Evolutionary conservation across 1,140 invertebrate genomes (phyloP), one percentile per base, ranked within the genome.

Genomic region (Catajapyx aquilonaris): DNA sequence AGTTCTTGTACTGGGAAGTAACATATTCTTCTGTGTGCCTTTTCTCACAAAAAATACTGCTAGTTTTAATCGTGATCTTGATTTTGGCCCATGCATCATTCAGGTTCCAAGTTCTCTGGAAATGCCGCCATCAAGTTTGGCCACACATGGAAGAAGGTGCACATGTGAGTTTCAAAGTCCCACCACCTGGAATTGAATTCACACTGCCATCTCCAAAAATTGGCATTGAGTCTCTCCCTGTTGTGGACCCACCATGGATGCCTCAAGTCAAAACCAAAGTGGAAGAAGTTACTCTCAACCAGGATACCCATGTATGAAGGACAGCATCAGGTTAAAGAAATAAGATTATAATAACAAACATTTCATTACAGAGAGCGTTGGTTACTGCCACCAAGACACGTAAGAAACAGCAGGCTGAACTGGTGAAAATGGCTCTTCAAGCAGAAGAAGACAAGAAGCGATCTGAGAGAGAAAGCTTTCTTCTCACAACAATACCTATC

Each of bases 171-270:
- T 96, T 98, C 49, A 98, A 97, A 65, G 79, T 96, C 1, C 91
- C 93, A 4, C 94, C 94, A 0, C 93, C 94, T 0, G 85, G 86
- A 16, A 98, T 99, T 43, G 95, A 99, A 52, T 99, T 98, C 52
- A 98, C 93, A 1, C 58, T 98, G 13, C 94, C 94, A 0, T 98
- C 93, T 1, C 95, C 95, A 0, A 93, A 94, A 57, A 96, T 99
- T 46, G 94, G 94, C 4, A 84, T 88, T 17, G 86, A 93, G 55
- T 85, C 79, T 20, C 59, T 88, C 39, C 80, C 85, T 2, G 87
- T 97, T 2, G 85, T 96, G 0, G 94, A 98, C 65, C 91, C 95
- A 15, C 93, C 94, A 0, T 99, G 94, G 94, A 87, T 88, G 70
- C 87, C 95, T 0, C 77, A 90, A 52, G 83, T 88, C 11, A 95